These are phyloP conservation scores for Dichetophora obliterata DNA, from an alignment of 2,888 invertebrate genomes.

Conservation along the genomic window DNA sequence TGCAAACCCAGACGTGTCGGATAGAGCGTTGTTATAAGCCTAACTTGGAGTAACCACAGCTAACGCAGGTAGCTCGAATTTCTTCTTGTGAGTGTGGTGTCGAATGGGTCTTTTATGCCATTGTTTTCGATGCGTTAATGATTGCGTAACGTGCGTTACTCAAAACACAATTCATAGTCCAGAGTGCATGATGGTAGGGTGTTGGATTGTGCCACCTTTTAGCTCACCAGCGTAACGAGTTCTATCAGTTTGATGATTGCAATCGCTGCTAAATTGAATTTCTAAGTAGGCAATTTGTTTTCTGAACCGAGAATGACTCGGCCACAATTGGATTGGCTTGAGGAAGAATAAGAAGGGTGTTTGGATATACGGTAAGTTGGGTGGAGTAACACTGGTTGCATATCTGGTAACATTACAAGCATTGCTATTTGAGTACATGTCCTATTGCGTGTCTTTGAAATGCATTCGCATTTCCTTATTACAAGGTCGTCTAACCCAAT, in stretches of 20 bases:
- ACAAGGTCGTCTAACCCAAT: neutral
- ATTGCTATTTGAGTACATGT: neutral
- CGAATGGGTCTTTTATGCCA: neutral
- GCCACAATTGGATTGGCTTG: constrained; percentile 26
- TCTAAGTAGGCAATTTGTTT: constrained; percentile 25
- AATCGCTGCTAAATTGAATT: constrained; percentile 27
- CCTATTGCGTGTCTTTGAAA: neutral
- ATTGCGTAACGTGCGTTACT: constrained; percentile 10
- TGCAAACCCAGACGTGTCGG: constrained; percentile 30
- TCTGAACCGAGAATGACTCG: constrained; percentile 5
- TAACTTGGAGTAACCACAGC: neutral
- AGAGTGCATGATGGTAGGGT: no score
- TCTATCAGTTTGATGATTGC: constrained; percentile 5
- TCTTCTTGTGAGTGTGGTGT: neutral
- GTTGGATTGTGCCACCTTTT: neutral
- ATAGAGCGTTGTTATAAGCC: constrained; percentile 21
- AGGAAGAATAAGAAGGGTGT: neutral
- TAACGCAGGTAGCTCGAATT: neutral
- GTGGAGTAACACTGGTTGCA: neutral
- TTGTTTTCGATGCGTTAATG: constrained; percentile 18
- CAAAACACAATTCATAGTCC: no score
- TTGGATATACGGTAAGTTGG: neutral
- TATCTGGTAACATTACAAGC: neutral
- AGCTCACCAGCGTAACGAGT: neutral
- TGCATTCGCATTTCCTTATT: neutral